phyloP scores from a whole-genome alignment of 2,797 vertebrate species.

The Pempheris klunzingeri region DNA sequence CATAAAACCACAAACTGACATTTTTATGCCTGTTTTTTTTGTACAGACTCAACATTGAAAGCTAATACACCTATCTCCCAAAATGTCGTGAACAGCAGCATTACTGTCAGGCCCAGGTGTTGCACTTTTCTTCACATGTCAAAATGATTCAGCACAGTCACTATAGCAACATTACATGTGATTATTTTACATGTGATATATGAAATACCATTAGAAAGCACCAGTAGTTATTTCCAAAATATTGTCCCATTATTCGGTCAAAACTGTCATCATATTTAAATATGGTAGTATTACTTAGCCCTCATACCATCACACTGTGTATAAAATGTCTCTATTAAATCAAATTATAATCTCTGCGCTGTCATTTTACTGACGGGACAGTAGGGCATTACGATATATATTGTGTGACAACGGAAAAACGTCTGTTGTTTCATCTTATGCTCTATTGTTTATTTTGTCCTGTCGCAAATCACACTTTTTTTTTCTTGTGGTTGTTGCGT shows the following conservation, averaged over 20 bases:
- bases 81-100: constrained; percentile 5
- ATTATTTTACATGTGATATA: background rate
- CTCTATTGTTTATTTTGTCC: no score
- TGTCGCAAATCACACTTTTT: no score
- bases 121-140: constrained; percentile 7
- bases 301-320: constrained; percentile 15
- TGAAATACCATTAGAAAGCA: constrained; percentile 22
- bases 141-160: constrained; percentile 3
- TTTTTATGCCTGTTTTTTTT: background rate
- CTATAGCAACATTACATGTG: constrained; percentile 11
- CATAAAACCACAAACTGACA: no score
- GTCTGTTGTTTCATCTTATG: no score
- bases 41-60: background rate
- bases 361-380: constrained; percentile 28
- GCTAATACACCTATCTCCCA: background rate
- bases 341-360: constrained; percentile 35
- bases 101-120: constrained; percentile 1
- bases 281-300: background rate
- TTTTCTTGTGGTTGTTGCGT: no score
- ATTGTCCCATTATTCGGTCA: constrained; percentile 19
- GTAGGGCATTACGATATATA: no score
- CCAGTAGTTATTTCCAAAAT: constrained; percentile 1
- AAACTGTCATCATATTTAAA: constrained; percentile 26
- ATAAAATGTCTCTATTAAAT: constrained; percentile 35
- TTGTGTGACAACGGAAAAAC: no score